Evolutionary conservation across 2,113 vertebrate genomes (phyloP).

Genomic region (Noturus placidus): DNA sequence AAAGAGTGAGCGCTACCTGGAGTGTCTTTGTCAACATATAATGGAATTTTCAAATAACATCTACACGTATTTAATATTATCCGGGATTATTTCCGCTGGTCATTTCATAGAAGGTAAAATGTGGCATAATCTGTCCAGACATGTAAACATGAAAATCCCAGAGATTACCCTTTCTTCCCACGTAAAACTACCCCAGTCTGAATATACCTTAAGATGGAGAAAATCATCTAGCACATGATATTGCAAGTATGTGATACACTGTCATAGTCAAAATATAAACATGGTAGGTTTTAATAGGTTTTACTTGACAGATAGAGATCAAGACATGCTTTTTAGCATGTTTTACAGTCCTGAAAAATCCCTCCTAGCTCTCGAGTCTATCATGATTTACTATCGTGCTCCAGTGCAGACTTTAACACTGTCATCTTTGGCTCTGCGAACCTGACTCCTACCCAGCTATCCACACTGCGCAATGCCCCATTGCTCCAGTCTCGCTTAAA

Average conservation of each 20-base stretch:
- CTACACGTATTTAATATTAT: neutral
- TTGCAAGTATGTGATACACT: neutral
- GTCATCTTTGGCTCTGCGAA: constrained; percentile 24
- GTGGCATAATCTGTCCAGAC: neutral
- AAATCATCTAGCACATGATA: neutral
- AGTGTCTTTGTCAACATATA: neutral
- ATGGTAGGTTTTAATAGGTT: neutral
- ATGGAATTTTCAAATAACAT: neutral
- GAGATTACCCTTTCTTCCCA: neutral
- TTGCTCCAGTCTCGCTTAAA: constrained; percentile 5
- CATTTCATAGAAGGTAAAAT: neutral
- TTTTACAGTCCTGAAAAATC: constrained; percentile 13
- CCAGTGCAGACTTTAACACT: constrained; percentile 18
- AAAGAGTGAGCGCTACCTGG: neutral
- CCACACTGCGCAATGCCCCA: neutral
- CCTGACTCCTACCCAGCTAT: neutral
- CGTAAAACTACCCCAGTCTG: neutral
- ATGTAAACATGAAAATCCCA: neutral
- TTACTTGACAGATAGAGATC: neutral
- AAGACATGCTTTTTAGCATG: constrained; percentile 8
- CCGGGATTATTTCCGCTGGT: neutral
- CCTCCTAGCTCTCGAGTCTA: constrained; percentile 1
- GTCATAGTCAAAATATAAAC: neutral
- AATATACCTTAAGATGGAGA: neutral
- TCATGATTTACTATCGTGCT: constrained; percentile 17